Base-by-base conservation (phyloP, 2,888 invertebrate genomes). In the Tineola bisselliella region DNA sequence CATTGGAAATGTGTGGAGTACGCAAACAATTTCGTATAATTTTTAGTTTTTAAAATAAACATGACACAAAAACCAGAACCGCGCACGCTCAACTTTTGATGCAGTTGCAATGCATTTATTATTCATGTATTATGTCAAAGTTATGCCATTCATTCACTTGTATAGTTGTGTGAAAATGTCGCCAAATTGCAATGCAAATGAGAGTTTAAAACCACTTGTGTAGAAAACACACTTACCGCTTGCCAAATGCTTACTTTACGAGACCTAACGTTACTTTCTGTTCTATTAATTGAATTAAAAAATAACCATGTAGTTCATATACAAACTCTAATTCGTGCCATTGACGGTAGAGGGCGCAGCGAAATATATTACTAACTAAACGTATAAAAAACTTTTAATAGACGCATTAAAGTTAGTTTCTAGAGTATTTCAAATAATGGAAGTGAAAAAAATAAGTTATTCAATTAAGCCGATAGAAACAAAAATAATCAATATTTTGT, bases 111-210 rank as follows among this genome's bases (percentile, higher is more conserved):
- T 48, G 15, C 10, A 48, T 48, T 48, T 54, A 54, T 54, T 54
- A 54, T 54, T 54, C 54, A 54, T 54, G 54, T 25, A 48, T 54
- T 18, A 54, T 17, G 54, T 54, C 54, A 54, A 54, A 54, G 54
- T 54, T 54, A 18, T 12, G 8, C 54, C 25, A 54, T 54, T 54
- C 54, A 54, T 54, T 48, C 48, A 17, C 8, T 48, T 17, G 19
- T 54, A 18, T 25, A n/a, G 19, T 54, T 18, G 54, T 54, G 25
- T 54, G 54, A 54, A 54, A 54, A 54, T 25, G 54, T 54, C 54
- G 54, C 25, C 54, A 54, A 54, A 54, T 54, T 54, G 54, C 54
- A 12, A 25, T 54, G 54, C 54, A 54, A 25, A 54, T 54, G 54
- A 25, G 54, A 25, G 54, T 54, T 48, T 48, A 48, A 54, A 54